A percentile compares a stretch with the other conserved stretches of the same genome.
phyloP scores from a whole-genome alignment of 2,888 invertebrate genomes.

The Netelia fuscicornis region DNA sequence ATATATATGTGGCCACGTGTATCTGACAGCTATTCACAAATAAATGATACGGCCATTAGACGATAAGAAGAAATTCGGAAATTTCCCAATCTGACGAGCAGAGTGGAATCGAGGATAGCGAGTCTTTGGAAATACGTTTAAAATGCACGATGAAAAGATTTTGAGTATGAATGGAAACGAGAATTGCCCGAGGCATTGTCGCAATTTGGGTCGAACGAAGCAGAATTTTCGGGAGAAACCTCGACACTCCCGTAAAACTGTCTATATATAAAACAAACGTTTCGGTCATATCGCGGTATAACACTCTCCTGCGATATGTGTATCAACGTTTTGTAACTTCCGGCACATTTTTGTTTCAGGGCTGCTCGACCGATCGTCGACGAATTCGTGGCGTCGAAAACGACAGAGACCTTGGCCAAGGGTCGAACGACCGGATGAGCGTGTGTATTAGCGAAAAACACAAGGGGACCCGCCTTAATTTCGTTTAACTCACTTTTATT shows the following conservation, averaged over 20 bases:
- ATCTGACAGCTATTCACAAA: slow-evolving; percentile 1
- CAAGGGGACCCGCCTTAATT: slow-evolving; percentile 37
- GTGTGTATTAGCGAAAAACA: slow-evolving; percentile 6
- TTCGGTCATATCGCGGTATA: neutral
- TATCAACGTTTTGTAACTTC: slow-evolving; percentile 60
- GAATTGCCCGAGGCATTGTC: slow-evolving; percentile 20
- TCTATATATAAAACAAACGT: neutral
- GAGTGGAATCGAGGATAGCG: neutral
- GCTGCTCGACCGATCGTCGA: slow-evolving; percentile 36
- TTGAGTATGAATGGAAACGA: too few species aligned
- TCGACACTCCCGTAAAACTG: slow-evolving; percentile 36
- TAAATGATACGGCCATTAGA: neutral
- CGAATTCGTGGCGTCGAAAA: slow-evolving; percentile 37
- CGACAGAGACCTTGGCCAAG: slow-evolving; percentile 28
- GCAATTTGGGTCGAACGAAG: neutral
- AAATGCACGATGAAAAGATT: too few species aligned
- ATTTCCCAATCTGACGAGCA: neutral
- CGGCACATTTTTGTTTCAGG: slow-evolving; percentile 43
- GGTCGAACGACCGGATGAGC: slow-evolving; percentile 47
- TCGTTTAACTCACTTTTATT: slow-evolving; percentile 14
- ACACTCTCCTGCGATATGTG: neutral
- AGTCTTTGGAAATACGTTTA: too few species aligned
- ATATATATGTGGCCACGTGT: neutral
- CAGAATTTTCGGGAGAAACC: slow-evolving; percentile 43
- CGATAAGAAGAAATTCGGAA: neutral